Evolutionary conservation across 2,888 invertebrate genomes (phyloP).

Genomic region (Oxycera nigricornis): DNA sequence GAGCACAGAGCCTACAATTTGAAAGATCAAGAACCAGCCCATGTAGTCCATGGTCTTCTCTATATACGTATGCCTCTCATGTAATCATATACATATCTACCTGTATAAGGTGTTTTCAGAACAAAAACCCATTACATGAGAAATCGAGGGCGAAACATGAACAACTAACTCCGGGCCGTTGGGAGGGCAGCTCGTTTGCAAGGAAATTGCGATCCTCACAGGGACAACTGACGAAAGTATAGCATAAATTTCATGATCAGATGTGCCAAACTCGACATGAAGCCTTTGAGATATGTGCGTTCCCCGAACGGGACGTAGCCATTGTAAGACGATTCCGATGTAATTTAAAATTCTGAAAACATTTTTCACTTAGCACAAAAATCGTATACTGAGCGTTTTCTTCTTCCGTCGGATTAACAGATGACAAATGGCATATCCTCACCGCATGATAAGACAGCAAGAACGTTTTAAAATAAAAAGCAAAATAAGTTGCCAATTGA

Average conservation of each 20-base stretch:
- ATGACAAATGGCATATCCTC: constrained; percentile 36
- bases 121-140: constrained; percentile 27
- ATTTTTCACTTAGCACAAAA: constrained; percentile 27
- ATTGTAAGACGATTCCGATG: constrained; percentile 32
- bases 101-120: constrained; percentile 31
- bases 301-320: background rate
- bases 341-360: constrained; percentile 39
- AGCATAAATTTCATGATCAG: constrained; percentile 29
- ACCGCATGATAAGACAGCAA: background rate
- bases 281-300: constrained; percentile 15
- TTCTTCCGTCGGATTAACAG: constrained; percentile 12
- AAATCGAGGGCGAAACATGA: constrained; percentile 1
- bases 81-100: too few relatives aligned
- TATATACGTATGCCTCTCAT: too few relatives aligned
- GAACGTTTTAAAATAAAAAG: background rate
- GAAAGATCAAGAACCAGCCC: too few relatives aligned
- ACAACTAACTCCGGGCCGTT: background rate
- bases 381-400: constrained; percentile 15
- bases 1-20: too few relatives aligned
- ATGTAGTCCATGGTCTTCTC: too few relatives aligned
- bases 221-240: constrained; percentile 15
- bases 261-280: constrained; percentile 23
- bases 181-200: constrained; percentile 13
- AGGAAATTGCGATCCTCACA: constrained; percentile 30
- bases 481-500: background rate